Evolutionary conservation across 2,797 vertebrate species (phyloP), one percentile per base, ranked within the genome.

Genomic region (Rousettus madagascariensis): DNA sequence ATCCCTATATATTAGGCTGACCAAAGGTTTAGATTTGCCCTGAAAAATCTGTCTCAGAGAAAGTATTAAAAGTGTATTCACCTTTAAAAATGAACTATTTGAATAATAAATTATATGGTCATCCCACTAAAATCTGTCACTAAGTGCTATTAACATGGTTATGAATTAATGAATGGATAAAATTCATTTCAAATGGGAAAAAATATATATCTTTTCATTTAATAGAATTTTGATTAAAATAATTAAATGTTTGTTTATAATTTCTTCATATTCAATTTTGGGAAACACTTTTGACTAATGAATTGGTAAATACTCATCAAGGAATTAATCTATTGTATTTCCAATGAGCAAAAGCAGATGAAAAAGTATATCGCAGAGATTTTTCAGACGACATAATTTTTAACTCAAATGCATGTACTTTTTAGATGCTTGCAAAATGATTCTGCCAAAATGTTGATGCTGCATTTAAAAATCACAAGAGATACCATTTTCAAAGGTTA

Each of bases 401-500:
- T 96, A 90, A 94, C 30, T 79, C 33, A 91, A 69, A 96, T 53
- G 15, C 24, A 78, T 69, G n/a, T 68, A 93, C 78, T 59, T 72
- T 94, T 72, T 94, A 96, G 94, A 93, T 93, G 55, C 55, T 36
- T 92, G 30, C 19, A 57, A 95, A 96, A 94, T 53, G 30, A 80
- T 95, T 82, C 72, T 84, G 75, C 72, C 80, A 95, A 96, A 96
- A 96, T 91, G 77, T 91, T 95, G 90, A 95, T 79, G 79, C 30
- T 94, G 49, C 89, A 86, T 83, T 97, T 97, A 93, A 95, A 96
- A 96, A 91, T 79, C 95, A 97, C 72, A 43, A 57, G 83, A 82
- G 77, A 95, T n/a, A 87, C 8, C 49, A 43, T 95, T 97, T 97
- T 95, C 59, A 97, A 97, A 97, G 85, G 36, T 95, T 93, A 82